Conservation (phyloP, 2,797 vertebrate genomes). For the Poecilia velifera region DNA sequence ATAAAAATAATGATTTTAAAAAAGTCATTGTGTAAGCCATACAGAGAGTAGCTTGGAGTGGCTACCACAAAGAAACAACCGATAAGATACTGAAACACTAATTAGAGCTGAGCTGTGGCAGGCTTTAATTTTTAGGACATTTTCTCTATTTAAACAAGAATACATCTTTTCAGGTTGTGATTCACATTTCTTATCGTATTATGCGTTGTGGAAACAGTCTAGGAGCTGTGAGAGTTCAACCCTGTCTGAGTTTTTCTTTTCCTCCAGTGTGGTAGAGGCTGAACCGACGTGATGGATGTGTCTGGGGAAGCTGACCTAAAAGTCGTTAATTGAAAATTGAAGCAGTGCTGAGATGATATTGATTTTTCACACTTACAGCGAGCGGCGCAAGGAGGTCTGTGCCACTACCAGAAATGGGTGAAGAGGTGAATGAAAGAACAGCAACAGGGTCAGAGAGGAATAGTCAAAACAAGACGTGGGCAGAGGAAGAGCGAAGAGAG, state of each 20-base stretch:
- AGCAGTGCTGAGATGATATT: conserved; percentile 82
- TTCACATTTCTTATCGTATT: neutral
- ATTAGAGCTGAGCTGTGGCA: neutral
- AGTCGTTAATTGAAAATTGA: conserved; percentile 83
- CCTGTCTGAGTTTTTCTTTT: conserved; percentile 35
- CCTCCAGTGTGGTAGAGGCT: conserved; percentile 34
- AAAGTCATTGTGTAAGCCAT: neutral
- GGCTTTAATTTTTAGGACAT: neutral
- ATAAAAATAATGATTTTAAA: neutral
- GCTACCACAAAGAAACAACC: neutral
- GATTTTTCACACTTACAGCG: conserved; percentile 68
- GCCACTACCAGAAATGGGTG: conserved; percentile 29
- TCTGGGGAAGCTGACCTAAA: conserved; percentile 62
- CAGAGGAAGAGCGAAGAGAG: conserved; percentile 1
- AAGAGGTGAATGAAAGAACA: conserved; percentile 49
- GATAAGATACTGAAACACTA: neutral
- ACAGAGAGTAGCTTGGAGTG: neutral
- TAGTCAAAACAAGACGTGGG: conserved; percentile 16
- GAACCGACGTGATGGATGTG: conserved; percentile 69
- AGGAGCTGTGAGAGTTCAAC: conserved; percentile 6
- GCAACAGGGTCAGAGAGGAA: conserved; percentile 47
- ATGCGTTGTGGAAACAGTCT: neutral
- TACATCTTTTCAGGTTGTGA: neutral
- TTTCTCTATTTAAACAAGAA: neutral
- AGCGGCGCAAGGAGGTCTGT: conserved; percentile 25